Percentiles rank a stretch among this genome's conserved stretches.
Conservation (phyloP, 2,888 invertebrate genomes). For the Cephus pygmeus region DNA sequence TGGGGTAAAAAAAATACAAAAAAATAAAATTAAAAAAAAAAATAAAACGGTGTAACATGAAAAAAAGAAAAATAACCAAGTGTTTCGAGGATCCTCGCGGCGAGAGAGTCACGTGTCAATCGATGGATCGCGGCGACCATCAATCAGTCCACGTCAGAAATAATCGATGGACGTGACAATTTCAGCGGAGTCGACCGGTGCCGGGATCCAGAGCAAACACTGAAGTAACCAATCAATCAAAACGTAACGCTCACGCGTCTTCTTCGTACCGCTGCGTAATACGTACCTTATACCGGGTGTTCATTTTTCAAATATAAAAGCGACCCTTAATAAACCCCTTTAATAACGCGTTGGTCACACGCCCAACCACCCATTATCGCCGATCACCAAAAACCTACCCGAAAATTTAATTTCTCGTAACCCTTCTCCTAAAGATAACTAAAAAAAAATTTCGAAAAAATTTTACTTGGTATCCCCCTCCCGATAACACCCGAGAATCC, state of each 20-base stretch:
- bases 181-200: slow-evolving; percentile 57
- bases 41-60: no score
- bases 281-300: slow-evolving; percentile 16
- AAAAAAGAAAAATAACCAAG: background rate
- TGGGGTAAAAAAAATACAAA: background rate
- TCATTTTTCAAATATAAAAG: background rate
- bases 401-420: background rate
- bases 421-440: no score
- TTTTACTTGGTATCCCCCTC: background rate
- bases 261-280: slow-evolving; percentile 29
- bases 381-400: background rate
- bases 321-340: background rate
- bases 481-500: background rate
- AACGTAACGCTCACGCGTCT: slow-evolving; percentile 53
- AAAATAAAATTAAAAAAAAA: no score
- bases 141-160: slow-evolving; percentile 62
- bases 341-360: no score
- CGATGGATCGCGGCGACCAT: slow-evolving; percentile 42
- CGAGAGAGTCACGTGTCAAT: slow-evolving; percentile 17
- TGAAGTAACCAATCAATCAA: slow-evolving; percentile 59
- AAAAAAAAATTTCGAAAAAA: background rate
- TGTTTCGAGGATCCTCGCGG: background rate
- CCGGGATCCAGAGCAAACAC: slow-evolving; percentile 64
- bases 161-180: slow-evolving; percentile 65
- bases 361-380: no score